phyloP scores from a whole-genome alignment of 2,888 invertebrate species.

The Pantelozetes paolii region DNA sequence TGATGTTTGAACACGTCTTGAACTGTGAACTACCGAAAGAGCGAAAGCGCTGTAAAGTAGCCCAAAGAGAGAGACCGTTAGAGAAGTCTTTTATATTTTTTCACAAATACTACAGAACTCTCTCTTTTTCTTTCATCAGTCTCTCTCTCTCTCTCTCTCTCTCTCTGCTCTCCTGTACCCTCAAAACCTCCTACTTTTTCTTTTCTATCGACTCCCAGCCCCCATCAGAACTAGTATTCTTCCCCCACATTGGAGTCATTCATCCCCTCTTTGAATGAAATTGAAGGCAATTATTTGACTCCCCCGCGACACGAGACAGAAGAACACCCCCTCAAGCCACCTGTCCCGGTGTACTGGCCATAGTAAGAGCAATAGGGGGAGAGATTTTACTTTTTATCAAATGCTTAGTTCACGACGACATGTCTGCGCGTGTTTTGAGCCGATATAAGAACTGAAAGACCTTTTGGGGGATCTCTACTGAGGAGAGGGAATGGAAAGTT shows the following conservation, averaged over 20 bases:
- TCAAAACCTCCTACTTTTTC: slow-evolving; percentile 36
- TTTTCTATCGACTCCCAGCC: slow-evolving; percentile 16
- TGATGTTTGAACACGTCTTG: slow-evolving; percentile 32
- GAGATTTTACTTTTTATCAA: slow-evolving; percentile 10
- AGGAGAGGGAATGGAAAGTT: background rate
- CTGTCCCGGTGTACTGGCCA: slow-evolving; percentile 31
- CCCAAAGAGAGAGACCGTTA: slow-evolving; percentile 35
- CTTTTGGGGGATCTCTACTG: slow-evolving; percentile 30
- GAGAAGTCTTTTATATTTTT: slow-evolving; percentile 21
- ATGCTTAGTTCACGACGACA: slow-evolving; percentile 25
- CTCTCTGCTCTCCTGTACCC: slow-evolving; percentile 19
- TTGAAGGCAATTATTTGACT: slow-evolving; percentile 32
- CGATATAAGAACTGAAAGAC: slow-evolving; percentile 6
- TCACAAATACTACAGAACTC: slow-evolving; percentile 30
- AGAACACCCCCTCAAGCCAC: slow-evolving; percentile 36
- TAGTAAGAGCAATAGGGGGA: background rate
- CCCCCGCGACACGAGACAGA: slow-evolving; percentile 36
- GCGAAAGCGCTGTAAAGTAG: slow-evolving; percentile 32
- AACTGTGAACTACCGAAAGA: slow-evolving; percentile 32
- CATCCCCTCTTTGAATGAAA: slow-evolving; percentile 24
- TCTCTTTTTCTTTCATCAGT: slow-evolving; percentile 22
- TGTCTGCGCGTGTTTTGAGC: slow-evolving; percentile 28
- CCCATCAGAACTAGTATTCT: slow-evolving; percentile 11
- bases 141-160: slow-evolving; percentile 10
- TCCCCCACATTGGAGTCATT: slow-evolving; percentile 26